These are phyloP conservation scores for Leptodactylus fuscus DNA, from an alignment of 2,113 vertebrate species.

Conservation along the genomic window DNA sequence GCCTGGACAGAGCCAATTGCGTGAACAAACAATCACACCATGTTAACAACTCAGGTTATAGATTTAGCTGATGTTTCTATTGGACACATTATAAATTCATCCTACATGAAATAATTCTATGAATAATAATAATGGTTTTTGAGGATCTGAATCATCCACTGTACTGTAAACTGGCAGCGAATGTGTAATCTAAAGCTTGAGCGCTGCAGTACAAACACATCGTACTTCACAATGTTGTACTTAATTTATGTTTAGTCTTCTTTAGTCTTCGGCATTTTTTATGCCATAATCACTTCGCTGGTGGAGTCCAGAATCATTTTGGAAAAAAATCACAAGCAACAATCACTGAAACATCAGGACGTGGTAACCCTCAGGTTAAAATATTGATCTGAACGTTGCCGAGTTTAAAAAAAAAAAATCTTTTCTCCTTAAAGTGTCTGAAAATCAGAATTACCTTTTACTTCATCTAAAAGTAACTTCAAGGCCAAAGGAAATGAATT, in stretches of 20 bases:
- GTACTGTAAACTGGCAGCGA: neutral
- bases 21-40: too few relatives aligned
- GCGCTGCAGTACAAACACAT: neutral
- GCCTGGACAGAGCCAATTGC: too few relatives aligned
- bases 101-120: too few relatives aligned
- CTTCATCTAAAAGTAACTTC: neutral
- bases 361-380: constrained; percentile 61
- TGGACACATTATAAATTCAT: too few relatives aligned
- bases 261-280: constrained; percentile 14
- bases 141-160: neutral
- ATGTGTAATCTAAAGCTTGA: neutral
- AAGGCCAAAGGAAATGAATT: constrained; percentile 25
- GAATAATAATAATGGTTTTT: too few relatives aligned
- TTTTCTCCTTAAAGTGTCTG: constrained; percentile 21
- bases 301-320: constrained; percentile 41
- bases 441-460: constrained; percentile 21
- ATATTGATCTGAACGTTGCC: constrained; percentile 61
- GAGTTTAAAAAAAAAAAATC: neutral
- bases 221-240: neutral
- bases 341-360: constrained; percentile 50
- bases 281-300: constrained; percentile 57
- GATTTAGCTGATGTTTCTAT: too few relatives aligned
- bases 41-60: too few relatives aligned
- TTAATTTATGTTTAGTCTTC: constrained; percentile 19
- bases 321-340: constrained; percentile 49